Conservation (phyloP, 2,888 invertebrate species). For the Melolontha melolontha region DNA sequence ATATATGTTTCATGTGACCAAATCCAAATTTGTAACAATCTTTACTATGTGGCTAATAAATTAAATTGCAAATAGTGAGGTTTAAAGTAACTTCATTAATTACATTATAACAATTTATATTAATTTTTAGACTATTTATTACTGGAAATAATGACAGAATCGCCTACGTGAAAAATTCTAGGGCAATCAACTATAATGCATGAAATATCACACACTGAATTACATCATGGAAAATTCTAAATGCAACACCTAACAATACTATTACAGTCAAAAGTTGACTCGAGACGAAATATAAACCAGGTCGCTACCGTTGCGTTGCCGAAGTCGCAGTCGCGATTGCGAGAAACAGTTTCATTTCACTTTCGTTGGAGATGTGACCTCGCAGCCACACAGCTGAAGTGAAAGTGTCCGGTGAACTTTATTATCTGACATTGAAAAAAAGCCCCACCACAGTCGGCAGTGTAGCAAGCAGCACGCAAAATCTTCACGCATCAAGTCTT, state of each 20-base stretch:
- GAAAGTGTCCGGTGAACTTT: constrained; percentile 45
- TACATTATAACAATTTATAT: too few relatives aligned
- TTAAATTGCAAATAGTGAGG: too few relatives aligned
- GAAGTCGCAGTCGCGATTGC: constrained; percentile 11
- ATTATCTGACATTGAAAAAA: constrained; percentile 50
- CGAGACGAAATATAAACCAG: constrained; percentile 39
- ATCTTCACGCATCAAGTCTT: neutral
- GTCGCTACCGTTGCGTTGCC: constrained; percentile 26
- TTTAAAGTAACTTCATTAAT: too few relatives aligned
- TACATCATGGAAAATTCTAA: constrained; percentile 23
- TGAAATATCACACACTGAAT: neutral
- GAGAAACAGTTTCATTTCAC: constrained; percentile 47
- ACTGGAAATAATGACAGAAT: too few relatives aligned
- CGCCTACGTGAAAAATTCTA: too few relatives aligned
- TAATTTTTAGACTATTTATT: too few relatives aligned
- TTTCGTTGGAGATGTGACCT: constrained; percentile 51
- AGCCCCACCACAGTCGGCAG: constrained; percentile 44
- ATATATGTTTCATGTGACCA: too few relatives aligned
- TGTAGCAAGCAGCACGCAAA: constrained; percentile 20
- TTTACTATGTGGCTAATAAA: too few relatives aligned
- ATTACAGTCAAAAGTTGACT: constrained; percentile 31
- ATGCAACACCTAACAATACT: constrained; percentile 7
- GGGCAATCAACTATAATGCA: too few relatives aligned
- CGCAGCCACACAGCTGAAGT: constrained; percentile 41
- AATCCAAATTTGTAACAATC: too few relatives aligned